phyloP scores from a whole-genome alignment of 53 echinoderm and acorn worm species.

The Echinarachnius parma region DNA sequence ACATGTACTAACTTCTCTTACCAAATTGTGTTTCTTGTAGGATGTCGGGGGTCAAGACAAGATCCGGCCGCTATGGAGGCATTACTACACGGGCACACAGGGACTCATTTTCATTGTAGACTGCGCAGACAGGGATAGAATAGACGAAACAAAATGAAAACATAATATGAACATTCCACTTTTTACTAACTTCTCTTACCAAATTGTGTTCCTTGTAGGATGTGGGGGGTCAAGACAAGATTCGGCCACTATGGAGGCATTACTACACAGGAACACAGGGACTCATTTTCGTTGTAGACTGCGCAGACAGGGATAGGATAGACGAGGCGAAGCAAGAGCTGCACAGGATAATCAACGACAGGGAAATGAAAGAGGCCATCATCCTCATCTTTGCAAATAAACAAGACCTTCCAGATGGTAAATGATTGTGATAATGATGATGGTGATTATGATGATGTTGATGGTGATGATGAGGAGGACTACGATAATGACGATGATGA shows the following conservation, averaged over 20 bases:
- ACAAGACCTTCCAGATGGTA: slow-evolving; percentile 98
- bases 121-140: slow-evolving; percentile 76
- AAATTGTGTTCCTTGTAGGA: no score
- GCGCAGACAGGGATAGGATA: slow-evolving; percentile 92
- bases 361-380: slow-evolving; percentile 97
- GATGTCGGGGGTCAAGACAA: slow-evolving; percentile 91
- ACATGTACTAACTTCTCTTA: no score
- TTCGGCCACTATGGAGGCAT: slow-evolving; percentile 96
- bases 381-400: slow-evolving; percentile 99
- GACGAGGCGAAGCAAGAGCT: slow-evolving; percentile 98
- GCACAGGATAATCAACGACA: slow-evolving; percentile 96
- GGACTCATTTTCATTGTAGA: slow-evolving; percentile 89
- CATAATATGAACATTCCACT: neutral
- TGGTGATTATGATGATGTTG: neutral
- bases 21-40: slow-evolving; percentile 35
- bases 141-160: slow-evolving; percentile 63
- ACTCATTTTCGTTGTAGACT: slow-evolving; percentile 96
- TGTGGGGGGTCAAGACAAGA: slow-evolving; percentile 97
- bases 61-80: slow-evolving; percentile 85
- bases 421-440: slow-evolving; percentile 1
- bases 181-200: neutral
- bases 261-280: slow-evolving; percentile 99
- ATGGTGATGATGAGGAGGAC: neutral
- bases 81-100: slow-evolving; percentile 88
- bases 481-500: neutral